Evolutionary conservation across 1,140 invertebrate species (phyloP), one percentile per base, ranked within the genome.

Genomic region (Oedothorax gibbosus): DNA sequence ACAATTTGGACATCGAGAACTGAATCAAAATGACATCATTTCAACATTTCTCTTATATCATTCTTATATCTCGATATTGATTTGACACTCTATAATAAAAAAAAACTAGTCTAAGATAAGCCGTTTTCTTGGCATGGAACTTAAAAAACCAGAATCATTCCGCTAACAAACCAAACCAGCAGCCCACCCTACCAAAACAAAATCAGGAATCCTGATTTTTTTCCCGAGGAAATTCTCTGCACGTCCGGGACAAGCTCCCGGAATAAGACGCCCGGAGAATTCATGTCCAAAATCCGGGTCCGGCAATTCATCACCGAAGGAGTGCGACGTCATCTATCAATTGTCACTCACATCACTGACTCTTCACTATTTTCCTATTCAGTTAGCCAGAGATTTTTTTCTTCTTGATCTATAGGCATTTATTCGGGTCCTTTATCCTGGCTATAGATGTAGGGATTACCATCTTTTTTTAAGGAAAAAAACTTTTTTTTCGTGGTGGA

Each of bases 261-360:
- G 35, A 77, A 77, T 57, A 49, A 62, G 75, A 21, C 50, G 75
- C 60, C 57, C n/a, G 14, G 35, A 65, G 68, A 54, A 62, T 75
- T 77, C 75, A 64, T 77, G 57, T 77, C 75, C 57, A 57, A 60
- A 11, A 21, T 77, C 71, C 64, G 6, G 71, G 53, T 35, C 18
- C 54, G 51, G 18, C 51, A 18, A 79, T 79, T 79, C 76, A 79
- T 79, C 76, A 79, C 60, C 35, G 12, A 35, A 35, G 35, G 35
- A 35, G 35, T 35, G 76, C 50, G 35, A 53, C 64, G 21, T 79
- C 76, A 79, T 79, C 76, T 79, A 79, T 79, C 76, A 66, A 65
- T 12, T 79, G 76, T 68, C 76, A 79, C n/a, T 66, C 51, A 64
- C 76, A 79, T 66, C 62, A 64, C 57, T 54, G 49, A 20, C 51